Evolutionary conservation across 2,113 vertebrate species (phyloP).

Genomic region (Spilogale gracilis): DNA sequence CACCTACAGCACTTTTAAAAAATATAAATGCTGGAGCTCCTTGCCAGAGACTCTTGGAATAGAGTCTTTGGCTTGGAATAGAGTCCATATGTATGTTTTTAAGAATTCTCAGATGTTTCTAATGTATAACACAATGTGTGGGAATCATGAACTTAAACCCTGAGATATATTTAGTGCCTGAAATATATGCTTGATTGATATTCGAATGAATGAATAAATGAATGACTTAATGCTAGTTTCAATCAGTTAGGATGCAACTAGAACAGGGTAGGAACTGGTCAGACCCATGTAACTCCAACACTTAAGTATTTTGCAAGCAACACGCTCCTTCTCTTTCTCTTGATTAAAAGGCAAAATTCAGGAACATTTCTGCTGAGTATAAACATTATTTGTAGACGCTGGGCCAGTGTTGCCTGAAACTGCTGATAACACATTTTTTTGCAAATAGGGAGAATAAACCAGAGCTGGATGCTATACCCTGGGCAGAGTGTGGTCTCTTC

Average conservation of each 20-base stretch:
- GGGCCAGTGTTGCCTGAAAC: background rate
- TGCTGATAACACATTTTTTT: background rate
- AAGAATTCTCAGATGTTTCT: background rate
- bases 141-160: background rate
- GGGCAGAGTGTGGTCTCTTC: background rate
- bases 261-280: background rate
- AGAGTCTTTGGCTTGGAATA: background rate
- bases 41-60: background rate
- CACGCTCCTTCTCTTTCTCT: background rate
- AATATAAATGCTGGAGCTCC: background rate
- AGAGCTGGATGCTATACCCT: background rate
- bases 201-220: background rate
- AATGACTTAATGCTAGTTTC: background rate
- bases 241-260: background rate
- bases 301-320: background rate
- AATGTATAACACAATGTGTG: background rate
- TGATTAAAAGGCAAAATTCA: background rate
- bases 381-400: background rate
- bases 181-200: background rate
- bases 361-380: background rate
- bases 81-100: background rate
- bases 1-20: background rate
- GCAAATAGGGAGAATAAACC: background rate
- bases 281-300: background rate
- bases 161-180: background rate